Evolutionary conservation across 2,888 invertebrate genomes (phyloP).

Genomic region (Agapetus fuscipes): DNA sequence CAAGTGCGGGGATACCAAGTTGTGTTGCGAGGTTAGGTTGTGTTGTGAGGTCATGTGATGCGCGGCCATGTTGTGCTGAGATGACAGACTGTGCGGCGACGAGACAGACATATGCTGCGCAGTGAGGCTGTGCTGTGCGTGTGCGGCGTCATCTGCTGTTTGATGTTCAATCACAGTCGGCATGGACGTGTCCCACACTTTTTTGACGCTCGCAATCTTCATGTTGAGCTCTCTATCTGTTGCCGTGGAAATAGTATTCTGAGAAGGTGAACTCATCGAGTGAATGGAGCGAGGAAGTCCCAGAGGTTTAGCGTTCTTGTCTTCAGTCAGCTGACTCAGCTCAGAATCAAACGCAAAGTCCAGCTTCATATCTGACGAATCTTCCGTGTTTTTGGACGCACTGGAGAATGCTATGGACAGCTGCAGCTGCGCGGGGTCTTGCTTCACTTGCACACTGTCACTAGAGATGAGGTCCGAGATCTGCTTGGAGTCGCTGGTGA

Average conservation of each 20-base stretch:
- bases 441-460: conserved; percentile 30
- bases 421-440: conserved; percentile 39
- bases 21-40: conserved; percentile 13
- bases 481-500: conserved; percentile 38
- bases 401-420: conserved; percentile 60
- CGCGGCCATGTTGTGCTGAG: conserved; percentile 15
- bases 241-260: conserved; percentile 67
- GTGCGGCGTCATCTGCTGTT: conserved; percentile 39
- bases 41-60: conserved; percentile 16
- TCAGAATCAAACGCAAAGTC: conserved; percentile 87
- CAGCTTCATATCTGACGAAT: conserved; percentile 79
- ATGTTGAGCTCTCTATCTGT: conserved; percentile 79
- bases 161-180: conserved; percentile 56
- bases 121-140: conserved; percentile 23
- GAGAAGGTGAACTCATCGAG: conserved; percentile 47
- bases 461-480: conserved; percentile 42
- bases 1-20: conserved; percentile 23
- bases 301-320: conserved; percentile 48
- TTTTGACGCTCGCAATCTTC: conserved; percentile 91
- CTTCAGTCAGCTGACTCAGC: conserved; percentile 63
- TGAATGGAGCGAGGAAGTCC: conserved; percentile 51
- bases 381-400: conserved; percentile 53
- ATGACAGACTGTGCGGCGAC: conserved; percentile 14
- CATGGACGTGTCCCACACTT: conserved; percentile 71
- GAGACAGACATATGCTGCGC: conserved; percentile 19